Base-by-base conservation (phyloP, 1,140 invertebrate genomes). In the Phenacoccus solenopsis region DNA sequence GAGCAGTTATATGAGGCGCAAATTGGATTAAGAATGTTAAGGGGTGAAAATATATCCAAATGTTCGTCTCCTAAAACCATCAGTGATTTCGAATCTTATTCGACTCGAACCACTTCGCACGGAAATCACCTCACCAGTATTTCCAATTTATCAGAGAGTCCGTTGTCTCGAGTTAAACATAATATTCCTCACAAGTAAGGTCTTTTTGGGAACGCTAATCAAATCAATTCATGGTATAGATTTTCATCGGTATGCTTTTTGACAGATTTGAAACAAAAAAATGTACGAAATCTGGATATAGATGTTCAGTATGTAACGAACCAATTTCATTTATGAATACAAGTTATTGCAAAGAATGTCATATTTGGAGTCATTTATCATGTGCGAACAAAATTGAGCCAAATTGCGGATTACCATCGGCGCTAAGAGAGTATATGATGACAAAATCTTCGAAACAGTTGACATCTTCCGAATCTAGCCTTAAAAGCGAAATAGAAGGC, bases 1-100 rank as follows among this genome's bases (percentile, higher is more conserved):
- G 70, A 38, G 28, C 64, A 70, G 38, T 30, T 72, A 0, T 72
- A 72, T 32, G 35, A 70, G 35, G 68, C 72, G 20, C 69, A 70
- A 28, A 70, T 70, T n/a, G 72, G 70, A 20, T 25, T 72, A 10
- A 70, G 69, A 21, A 69, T 69, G 70, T 2, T 71, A 24, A 57
- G 4, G 16, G 67, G 38, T 49, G 38, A 49, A 49, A 49, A 49
- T 49, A 49, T 49, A 9, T 49, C 38, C 3, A 49, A 49, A 49
- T 49, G 38, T n/a, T 49, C 38, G 16, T 49, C 38, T 2, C 38
- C 38, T 49, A 49, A 49, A 16, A 49, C 16, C 12, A 49, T 49
- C 16, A 49, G 5, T n/a, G 38, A 49, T 9, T 49, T 16, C 20
- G 38, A 49, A 49, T 49, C 38, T 2, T 16, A 5, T n/a, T 49